Evolutionary conservation across 1,140 invertebrate species (phyloP).

Genomic region (Drosophila seguyi): DNA sequence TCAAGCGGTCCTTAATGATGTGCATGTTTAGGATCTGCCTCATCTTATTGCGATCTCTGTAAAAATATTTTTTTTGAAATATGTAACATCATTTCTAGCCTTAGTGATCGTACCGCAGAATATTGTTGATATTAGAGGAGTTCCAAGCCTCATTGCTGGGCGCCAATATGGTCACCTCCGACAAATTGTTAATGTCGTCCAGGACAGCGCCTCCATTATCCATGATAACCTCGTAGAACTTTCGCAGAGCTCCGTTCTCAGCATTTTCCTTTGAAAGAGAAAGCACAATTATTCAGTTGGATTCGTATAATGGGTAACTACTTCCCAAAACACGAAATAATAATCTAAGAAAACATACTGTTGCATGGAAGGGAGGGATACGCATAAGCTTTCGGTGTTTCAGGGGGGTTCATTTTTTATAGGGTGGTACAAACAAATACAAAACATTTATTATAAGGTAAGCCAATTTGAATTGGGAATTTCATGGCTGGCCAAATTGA

Average conservation of each 20-base stretch:
- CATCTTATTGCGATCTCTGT: slow-evolving; percentile 88
- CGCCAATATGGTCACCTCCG: slow-evolving; percentile 93
- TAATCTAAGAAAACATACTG: background rate
- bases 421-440: slow-evolving; percentile 4
- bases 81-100: accelerated
- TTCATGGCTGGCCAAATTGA: slow-evolving; percentile 14
- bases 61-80: slow-evolving; percentile 23
- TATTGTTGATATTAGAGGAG: slow-evolving; percentile 88
- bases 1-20: slow-evolving; percentile 90
- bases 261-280: slow-evolving; percentile 88
- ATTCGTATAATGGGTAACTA: background rate
- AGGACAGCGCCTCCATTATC: slow-evolving; percentile 91
- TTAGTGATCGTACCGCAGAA: slow-evolving; percentile 86
- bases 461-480: slow-evolving; percentile 17
- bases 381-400: slow-evolving; percentile 26
- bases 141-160: slow-evolving; percentile 95
- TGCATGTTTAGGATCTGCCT: slow-evolving; percentile 93
- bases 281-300: background rate
- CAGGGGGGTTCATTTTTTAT: background rate
- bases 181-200: slow-evolving; percentile 88
- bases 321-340: background rate
- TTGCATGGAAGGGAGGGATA: slow-evolving; percentile 8
- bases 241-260: slow-evolving; percentile 92
- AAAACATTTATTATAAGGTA: slow-evolving; percentile 5
- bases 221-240: slow-evolving; percentile 92